A percentile compares a stretch with the other conserved stretches of the same genome.
Evolutionary conservation across 2,888 invertebrate species (phyloP).

Genomic region (Cephus runcator): DNA sequence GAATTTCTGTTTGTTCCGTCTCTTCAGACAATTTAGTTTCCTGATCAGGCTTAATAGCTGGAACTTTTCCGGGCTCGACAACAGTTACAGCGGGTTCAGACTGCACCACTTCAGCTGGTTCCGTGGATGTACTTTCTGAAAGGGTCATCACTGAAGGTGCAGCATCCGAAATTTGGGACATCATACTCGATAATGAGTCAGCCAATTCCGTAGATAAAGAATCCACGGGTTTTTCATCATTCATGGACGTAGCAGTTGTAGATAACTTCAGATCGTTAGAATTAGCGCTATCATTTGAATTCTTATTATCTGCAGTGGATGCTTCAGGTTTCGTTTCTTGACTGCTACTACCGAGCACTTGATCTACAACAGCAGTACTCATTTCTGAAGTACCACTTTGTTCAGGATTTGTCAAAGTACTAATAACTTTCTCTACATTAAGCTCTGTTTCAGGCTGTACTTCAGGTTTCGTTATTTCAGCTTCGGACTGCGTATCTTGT

Average conservation of each 20-base stretch:
- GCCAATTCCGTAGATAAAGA: constrained; percentile 45
- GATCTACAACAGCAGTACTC: neutral
- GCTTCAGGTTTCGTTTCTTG: neutral
- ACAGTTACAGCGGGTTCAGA: neutral
- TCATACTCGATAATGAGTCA: constrained; percentile 53
- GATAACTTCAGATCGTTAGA: constrained; percentile 1
- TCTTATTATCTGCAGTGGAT: neutral
- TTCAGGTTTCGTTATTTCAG: constrained; percentile 11
- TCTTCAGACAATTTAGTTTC: neutral
- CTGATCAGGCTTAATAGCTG: neutral
- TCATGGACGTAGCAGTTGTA: constrained; percentile 19
- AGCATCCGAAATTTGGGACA: constrained; percentile 51
- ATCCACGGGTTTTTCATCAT: constrained; percentile 17
- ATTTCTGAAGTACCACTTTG: constrained; percentile 15
- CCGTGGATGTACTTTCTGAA: neutral
- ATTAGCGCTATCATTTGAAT: neutral
- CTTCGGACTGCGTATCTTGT: constrained; percentile 30
- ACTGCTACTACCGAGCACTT: neutral
- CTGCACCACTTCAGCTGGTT: neutral
- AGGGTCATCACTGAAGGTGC: constrained; percentile 34
- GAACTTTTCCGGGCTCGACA: neutral
- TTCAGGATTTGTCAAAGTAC: constrained; percentile 29
- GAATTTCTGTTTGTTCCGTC: neutral
- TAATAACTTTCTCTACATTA: constrained; percentile 31
- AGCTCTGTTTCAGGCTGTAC: constrained; percentile 17